Conservation (phyloP, 2,113 vertebrate genomes). For the Egretta garzetta region DNA sequence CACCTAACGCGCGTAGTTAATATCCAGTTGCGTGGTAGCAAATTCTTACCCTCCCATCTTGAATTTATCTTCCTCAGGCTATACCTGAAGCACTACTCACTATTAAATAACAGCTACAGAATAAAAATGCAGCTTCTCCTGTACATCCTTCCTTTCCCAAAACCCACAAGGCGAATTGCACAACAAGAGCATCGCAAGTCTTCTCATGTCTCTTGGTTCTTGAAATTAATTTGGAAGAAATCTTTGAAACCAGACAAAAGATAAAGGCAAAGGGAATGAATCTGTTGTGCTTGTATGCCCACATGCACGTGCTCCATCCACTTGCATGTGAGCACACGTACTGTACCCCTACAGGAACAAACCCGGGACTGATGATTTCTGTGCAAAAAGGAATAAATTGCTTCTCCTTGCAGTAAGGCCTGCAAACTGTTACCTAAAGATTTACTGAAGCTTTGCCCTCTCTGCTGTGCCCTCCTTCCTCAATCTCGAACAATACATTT, state of each 20-base stretch:
- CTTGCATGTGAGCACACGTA: rapidly evolving
- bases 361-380: neutral
- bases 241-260: neutral
- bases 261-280: neutral
- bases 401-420: neutral
- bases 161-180: neutral
- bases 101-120: neutral
- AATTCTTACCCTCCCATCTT: neutral
- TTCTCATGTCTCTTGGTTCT: neutral
- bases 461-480: neutral
- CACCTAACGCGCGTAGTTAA: neutral
- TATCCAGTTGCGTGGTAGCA: too few species aligned
- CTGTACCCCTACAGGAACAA: neutral
- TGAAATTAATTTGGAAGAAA: neutral
- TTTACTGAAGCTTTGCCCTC: neutral
- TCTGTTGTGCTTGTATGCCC: neutral
- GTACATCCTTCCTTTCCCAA: neutral
- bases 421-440: neutral
- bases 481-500: neutral
- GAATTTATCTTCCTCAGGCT: neutral
- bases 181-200: neutral
- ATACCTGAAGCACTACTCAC: neutral
- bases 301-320: rapidly evolving
- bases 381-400: neutral
- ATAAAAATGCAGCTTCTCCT: neutral